Evolutionary conservation across 2,113 vertebrate genomes (phyloP), one percentile per base, ranked within the genome.

Genomic region (Thamnaconus septentrionalis): DNA sequence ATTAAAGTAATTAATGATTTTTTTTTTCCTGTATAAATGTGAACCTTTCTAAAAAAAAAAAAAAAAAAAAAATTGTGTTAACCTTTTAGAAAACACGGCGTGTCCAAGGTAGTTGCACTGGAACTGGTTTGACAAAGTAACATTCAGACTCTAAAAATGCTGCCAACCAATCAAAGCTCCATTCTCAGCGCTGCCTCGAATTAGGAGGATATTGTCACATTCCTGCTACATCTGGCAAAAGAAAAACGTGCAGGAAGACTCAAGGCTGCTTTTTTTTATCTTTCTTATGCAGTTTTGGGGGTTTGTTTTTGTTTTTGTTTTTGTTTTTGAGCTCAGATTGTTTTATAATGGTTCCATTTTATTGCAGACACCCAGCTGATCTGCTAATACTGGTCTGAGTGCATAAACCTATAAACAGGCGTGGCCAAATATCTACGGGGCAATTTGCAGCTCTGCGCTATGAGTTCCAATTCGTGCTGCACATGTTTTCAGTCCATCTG

Each of bases 121-220:
- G 54, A 41, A 9, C n/a, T 44, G 7, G 18, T 31, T 31, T 31
- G 18, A 31, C 18, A 31, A 31, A 49, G 54, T 76, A 69, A 82
- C 81, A 72, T 66, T 85, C 80, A n/a, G 55, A 48, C 52, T 74
- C 58, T 8, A 66, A 62, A 31, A 81, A 65, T 61, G 75, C 71
- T 58, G 64, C 66, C 50, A 48, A 65, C 75, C 49, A 54, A 42
- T 60, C 44, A 12, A 69, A 74, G 76, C 56, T 71, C 2, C 4
- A 78, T 67, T 75, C 47, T 65, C 75, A 3, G 55, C 0, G 47
- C 64, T 58, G 80, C 66, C 64, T 11, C 53, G 69, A 59, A 74
- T 80, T 87, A 65, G 69, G 78, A 78, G 67, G n/a, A 0, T 3
- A 8, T 76, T 73, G 84, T 76, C 58, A 76, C 74, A 79, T 83